Conservation (phyloP, 2,113 vertebrate genomes). For the Murina feae region DNA sequence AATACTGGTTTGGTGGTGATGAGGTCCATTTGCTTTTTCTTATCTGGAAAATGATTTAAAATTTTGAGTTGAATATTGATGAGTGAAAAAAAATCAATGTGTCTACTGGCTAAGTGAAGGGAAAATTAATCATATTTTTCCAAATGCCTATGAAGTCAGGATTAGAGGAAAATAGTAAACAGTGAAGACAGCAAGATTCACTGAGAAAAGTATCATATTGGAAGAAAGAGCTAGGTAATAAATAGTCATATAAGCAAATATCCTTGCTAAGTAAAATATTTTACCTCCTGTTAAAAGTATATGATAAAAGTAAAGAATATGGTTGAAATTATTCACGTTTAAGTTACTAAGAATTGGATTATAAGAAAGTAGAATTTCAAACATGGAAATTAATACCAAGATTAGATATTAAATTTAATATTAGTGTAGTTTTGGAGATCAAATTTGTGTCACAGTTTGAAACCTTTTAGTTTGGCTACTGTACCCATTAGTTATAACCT, state of each 20-base stretch:
- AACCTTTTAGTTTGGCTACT: neutral
- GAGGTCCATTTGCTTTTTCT: neutral
- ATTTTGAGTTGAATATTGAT: neutral
- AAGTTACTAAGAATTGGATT: neutral
- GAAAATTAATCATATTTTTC: neutral
- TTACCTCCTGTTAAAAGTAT: neutral
- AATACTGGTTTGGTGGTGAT: neutral
- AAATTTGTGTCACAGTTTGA: neutral
- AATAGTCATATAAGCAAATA: neutral
- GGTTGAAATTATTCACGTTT: neutral
- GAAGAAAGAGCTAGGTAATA: neutral
- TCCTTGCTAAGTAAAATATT: neutral
- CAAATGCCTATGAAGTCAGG: neutral
- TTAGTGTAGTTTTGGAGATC: neutral
- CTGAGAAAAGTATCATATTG: neutral
- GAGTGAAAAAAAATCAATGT: neutral
- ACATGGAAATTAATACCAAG: neutral
- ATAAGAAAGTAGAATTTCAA: neutral
- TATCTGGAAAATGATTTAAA: neutral
- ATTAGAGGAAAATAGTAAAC: neutral
- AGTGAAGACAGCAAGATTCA: neutral
- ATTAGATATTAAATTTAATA: neutral
- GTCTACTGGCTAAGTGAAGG: neutral
- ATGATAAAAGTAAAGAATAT: neutral
- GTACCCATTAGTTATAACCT: neutral